Base-by-base conservation (phyloP, 2,888 invertebrate species). In the Ichneumoninae sp. region DNA sequence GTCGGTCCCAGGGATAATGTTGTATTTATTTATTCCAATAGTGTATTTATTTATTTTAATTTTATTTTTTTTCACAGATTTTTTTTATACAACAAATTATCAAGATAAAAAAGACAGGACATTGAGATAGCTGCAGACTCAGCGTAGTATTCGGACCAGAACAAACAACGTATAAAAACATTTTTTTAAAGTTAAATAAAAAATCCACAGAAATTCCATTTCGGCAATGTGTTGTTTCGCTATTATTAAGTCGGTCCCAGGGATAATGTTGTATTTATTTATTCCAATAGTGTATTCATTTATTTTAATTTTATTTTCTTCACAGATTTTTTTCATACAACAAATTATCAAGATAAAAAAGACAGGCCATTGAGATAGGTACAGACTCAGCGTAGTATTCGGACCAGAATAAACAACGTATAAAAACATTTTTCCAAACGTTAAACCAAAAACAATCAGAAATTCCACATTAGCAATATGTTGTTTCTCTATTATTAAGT, bases 71-170 rank as follows among this genome's bases (percentile, higher is more conserved):
- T 50, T 69, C 10, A 57, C 6, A 30, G 5, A 57, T 44, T n/a
- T n/a, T 75, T 60, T 44, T 63, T 52, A 50, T 71, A 68, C 80
- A 60, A n/a, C n/a, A n/a, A 52, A 4, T 30, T 50, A 7, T 52
- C 19, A 3, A 54, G 3, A 54, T 8, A 22, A 54, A 4, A 19
- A 54, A 54, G 8, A 54, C 5, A 30, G 63, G 10, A 50, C 13
- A 76, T 36, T 16, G 26, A 33, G 50, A 65, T 10, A 33, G 50
- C 33, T 10, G 3, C 19, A 33, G 60, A 75, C 7, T 40, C 1
- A 50, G 16, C 47, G 22, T 0, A 50, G 3, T 8, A 22, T 54
- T 8, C 54, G 8, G 3, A 19, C 7, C 10, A 54, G 8, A 54
- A 54, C 3, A 54, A 22, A 22, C 3, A 22, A 54, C 8, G 6